Evolutionary conservation across 1,140 invertebrate species (phyloP).

Genomic region (Hypsibius dujardini): DNA sequence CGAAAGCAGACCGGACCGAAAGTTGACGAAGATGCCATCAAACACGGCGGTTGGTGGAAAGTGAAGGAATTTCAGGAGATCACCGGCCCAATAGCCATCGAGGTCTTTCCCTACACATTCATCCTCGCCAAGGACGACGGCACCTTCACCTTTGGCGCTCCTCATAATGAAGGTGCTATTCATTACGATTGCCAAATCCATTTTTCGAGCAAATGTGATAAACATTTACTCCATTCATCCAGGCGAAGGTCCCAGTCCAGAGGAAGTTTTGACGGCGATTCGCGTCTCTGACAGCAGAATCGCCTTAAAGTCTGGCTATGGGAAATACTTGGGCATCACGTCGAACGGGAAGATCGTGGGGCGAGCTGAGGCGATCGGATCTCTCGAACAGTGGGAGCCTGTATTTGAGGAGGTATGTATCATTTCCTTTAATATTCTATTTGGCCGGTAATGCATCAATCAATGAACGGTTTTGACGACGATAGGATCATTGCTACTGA

Average conservation of each 20-base stretch:
- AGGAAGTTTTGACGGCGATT: constrained; percentile 82
- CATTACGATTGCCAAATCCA: neutral
- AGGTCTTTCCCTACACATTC: constrained; percentile 61
- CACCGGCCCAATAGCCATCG: constrained; percentile 66
- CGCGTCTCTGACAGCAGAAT: constrained; percentile 63
- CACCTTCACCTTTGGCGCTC: constrained; percentile 65
- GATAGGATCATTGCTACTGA: too few species aligned
- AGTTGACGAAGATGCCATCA: constrained; percentile 18
- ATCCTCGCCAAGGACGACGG: constrained; percentile 83
- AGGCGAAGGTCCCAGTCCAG: constrained; percentile 66
- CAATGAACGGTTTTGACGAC: too few species aligned
- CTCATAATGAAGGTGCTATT: constrained; percentile 47
- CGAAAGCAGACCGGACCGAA: constrained; percentile 24
- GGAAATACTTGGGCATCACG: constrained; percentile 62
- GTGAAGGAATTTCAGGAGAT: constrained; percentile 53
- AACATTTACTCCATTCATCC: neutral
- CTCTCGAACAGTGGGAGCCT: constrained; percentile 83
- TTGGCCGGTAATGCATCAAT: too few species aligned
- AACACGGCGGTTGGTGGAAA: constrained; percentile 60
- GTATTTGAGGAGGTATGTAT: constrained; percentile 57
- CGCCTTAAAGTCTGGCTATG: constrained; percentile 84
- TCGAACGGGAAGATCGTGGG: constrained; percentile 62
- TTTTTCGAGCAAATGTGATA: constrained; percentile 5
- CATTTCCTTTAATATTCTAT: neutral
- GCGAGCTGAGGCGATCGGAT: constrained; percentile 73